Evolutionary conservation across 2,113 vertebrate genomes (phyloP).

Genomic region (Indicator maculatus): DNA sequence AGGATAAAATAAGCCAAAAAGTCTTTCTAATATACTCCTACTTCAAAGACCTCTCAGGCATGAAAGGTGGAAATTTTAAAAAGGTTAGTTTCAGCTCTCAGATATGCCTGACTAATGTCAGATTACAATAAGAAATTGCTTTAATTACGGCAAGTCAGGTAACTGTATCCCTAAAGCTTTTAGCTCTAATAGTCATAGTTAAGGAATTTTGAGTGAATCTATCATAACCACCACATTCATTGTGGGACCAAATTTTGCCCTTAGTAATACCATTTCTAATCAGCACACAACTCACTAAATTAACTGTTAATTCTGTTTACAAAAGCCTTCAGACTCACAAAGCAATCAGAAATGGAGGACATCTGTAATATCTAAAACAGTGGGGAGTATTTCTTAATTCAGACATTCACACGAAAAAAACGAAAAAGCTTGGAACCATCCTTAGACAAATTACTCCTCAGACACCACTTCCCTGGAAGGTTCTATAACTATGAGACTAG

Average conservation of each 20-base stretch:
- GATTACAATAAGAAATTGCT: slow-evolving; percentile 5
- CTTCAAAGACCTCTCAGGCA: neutral
- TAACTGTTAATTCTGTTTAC: neutral
- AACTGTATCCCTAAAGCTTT: neutral
- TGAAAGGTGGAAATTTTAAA: neutral
- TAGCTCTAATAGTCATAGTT: neutral
- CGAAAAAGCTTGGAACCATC: neutral
- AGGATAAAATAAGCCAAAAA: neutral
- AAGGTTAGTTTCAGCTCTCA: slow-evolving; percentile 41
- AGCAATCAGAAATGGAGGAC: neutral
- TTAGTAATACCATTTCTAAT: neutral
- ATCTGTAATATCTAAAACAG: neutral
- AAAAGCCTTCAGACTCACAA: neutral
- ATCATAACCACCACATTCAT: neutral
- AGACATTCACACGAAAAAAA: neutral
- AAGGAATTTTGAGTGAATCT: neutral
- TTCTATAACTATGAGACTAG: neutral
- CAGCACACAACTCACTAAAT: neutral
- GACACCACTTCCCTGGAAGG: neutral
- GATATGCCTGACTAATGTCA: slow-evolving; percentile 11
- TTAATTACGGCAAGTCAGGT: slow-evolving; percentile 4
- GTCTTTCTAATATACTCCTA: neutral
- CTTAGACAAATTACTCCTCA: neutral
- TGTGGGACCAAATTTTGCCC: neutral
- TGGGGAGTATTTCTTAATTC: neutral